Evolutionary conservation across 2,888 invertebrate genomes (phyloP), one percentile per base, ranked within the genome.

Genomic region (Dichetophora obliterata): DNA sequence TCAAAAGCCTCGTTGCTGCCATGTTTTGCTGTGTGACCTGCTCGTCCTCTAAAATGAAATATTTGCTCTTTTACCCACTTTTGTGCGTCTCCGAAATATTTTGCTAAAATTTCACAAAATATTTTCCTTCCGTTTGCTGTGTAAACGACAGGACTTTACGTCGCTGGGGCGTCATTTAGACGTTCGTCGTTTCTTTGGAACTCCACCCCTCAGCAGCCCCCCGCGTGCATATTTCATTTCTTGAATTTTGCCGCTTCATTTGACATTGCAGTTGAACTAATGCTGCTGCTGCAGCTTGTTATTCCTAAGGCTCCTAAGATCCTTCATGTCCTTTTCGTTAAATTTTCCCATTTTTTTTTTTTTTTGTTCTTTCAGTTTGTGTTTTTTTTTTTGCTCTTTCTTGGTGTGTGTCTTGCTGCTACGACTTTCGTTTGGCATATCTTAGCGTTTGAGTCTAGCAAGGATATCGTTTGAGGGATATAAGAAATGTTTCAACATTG

Each of bases 11-110:
- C 22, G 61, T 70, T 77, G 76, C 75, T 66, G 69, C 71, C 54
- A 24, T 59, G 74, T 76, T 63, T 63, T 75, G 75, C 75, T 57
- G 73, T 83, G 82, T 86, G 86, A 86, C 87, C 86, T 87, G 87
- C 86, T 87, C 85, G 86, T 87, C 87, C 87, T 87, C 86, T 84
- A 84, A 84, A 84, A 85, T 86, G 84, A 86, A 86, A 87, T 86
- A 86, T 86, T 86, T 85, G 78, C 78, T 77, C 81, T 81, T 82
- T 79, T 79, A 81, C 80, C 82, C 79, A 81, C 82, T 75, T 59
- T 59, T 82, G 78, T 19, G 73, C 71, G 61, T 75, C 61, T 48
- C 66, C 14, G 65, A 65, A 54, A 43, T 66, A 52, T 66, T 74
- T 65, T 54, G 66, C 59, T 52, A 54, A 74, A 74, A 66, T 66